These are phyloP conservation scores for Phalacrocorax brasilianus DNA, from an alignment of 2,113 vertebrate genomes.

Conservation along the genomic window DNA sequence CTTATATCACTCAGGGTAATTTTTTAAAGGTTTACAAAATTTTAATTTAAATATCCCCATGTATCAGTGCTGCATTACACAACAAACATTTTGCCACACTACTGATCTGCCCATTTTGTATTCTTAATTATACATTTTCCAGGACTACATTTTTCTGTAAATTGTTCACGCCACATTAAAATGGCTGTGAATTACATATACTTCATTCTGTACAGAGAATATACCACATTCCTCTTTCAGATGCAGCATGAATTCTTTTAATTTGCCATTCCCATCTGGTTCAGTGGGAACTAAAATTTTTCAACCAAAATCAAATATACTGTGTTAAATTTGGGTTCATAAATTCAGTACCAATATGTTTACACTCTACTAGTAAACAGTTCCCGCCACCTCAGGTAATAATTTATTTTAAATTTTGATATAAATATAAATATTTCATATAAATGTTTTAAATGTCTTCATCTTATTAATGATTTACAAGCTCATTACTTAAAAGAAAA, in stretches of 20 bases:
- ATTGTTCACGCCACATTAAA: neutral
- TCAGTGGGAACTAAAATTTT: neutral
- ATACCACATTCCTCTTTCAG: neutral
- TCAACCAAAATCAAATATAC: neutral
- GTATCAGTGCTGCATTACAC: neutral
- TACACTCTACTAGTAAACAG: neutral
- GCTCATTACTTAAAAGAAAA: conserved; percentile 20
- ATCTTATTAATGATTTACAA: conserved; percentile 39
- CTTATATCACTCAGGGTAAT: neutral
- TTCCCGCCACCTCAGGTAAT: neutral
- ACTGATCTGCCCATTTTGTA: neutral
- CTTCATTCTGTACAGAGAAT: neutral
- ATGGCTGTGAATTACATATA: neutral
- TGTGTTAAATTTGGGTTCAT: neutral
- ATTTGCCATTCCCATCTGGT: neutral
- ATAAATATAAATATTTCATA: conserved; percentile 29
- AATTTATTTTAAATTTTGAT: conserved; percentile 9
- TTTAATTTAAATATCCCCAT: neutral
- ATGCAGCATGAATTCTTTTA: neutral
- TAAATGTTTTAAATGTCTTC: conserved; percentile 3
- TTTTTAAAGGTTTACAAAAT: neutral
- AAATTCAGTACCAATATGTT: neutral
- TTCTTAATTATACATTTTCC: conserved; percentile 17
- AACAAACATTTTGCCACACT: neutral
- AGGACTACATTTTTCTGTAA: neutral